Base-by-base conservation (phyloP, 2,113 vertebrate genomes). In the Bufo bufo region DNA sequence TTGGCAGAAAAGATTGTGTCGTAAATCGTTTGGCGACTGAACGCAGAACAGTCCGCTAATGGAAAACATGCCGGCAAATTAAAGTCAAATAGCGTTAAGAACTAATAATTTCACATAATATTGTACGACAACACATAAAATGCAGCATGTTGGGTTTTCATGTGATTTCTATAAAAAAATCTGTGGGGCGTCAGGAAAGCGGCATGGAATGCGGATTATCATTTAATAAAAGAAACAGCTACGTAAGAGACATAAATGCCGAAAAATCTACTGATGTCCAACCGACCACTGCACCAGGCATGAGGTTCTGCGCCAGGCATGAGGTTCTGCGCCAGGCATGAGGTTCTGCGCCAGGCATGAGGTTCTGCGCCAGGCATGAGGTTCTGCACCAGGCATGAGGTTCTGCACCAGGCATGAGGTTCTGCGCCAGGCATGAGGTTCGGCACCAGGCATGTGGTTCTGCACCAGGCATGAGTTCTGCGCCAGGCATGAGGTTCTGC, bases 51-150 rank as follows among this genome's bases (percentile, higher is more conserved):
- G 45, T 43, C 23, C 2, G 2, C 10, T 75, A 75, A 75, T 75
- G 47, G 72, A 11, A 75, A 75, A 49, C 72, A 75, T 3, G 17
- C 47, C 45, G 47, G 47, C 33, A 9, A 50, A 75, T 75, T 75
- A 75, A 74, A 75, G 20, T 75, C 72, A 20, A 49, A 75, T 50
- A 49, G 72, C 47, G 72, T 50, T 75, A 75, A 75, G 72, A 75
- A 47, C 72, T 75, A 75, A 75, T 75, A 49, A 75, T 75, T 75
- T 50, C 72, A 75, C 47, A 19, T 19, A 50, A 75, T 75, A 75
- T 50, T 75, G 72, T 75, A 49, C 47, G 8, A 75, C 50, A 20
- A 50, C 45, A 75, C 72, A 74, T 74, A 75, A 75, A 75, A 50
- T 20, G 47, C 45, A 50, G 72, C 72, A 75, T 75, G 72, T 47